Evolutionary conservation across 2,888 invertebrate species (phyloP), one percentile per base, ranked within the genome.

Genomic region (Nephrotoma appendiculata): DNA sequence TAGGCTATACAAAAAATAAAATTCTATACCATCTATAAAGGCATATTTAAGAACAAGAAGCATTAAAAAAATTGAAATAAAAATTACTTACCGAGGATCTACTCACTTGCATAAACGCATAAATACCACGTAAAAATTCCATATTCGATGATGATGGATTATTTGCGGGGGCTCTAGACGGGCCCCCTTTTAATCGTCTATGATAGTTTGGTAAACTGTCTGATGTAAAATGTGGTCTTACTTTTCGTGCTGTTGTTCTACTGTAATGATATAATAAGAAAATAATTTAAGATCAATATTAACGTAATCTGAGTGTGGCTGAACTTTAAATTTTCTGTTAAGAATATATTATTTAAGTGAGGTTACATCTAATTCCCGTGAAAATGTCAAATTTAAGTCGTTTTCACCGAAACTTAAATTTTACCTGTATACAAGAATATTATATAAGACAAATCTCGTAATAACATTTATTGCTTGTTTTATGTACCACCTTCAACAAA

Each of bases 31-130:
- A 2, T 31, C 31, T 31, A 31, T 31, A 31, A 31, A 31, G 31
- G 31, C 31, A 3, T n/a, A n/a, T 31, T 31, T 31, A 31, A 31
- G 2, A 31, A 31, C 31, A 31, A 31, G 31, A 31, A 31, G 31
- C 31, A 31, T 31, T 31, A 31, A 31, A 31, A 71, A 31, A 71
- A 71, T 31, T 9, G 71, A 31, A 71, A 57, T 71, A 7, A 71
- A 71, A 71, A 71, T 92, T 91, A 92, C 92, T 92, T 91, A 92
- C 92, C 92, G 92, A 92, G 91, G 92, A 92, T 92, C 92, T 92
- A 92, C 92, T 92, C 91, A 92, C 92, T 92, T 92, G 92, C 92
- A 92, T 92, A 91, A 92, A 92, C 90, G 92, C 92, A 92, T 92
- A 92, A 89, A 92, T 92, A 89, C 92, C 92, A 89, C 92, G 92